Conservation (phyloP, 2,888 invertebrate genomes). For the Drosophila paranaensis region DNA sequence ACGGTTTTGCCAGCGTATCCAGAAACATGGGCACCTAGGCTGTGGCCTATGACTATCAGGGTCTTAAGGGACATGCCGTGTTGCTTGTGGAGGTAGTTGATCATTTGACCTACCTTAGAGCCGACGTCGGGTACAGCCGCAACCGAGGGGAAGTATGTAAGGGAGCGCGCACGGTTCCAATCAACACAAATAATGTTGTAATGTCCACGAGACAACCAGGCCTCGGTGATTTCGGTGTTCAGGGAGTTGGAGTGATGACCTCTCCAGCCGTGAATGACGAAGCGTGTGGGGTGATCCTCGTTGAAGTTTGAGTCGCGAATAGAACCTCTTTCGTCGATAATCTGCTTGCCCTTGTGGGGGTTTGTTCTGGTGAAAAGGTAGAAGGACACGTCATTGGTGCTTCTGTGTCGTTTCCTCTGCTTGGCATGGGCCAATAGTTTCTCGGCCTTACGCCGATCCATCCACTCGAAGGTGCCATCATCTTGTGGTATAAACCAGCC, state of each 20-base stretch:
- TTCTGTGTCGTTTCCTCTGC: conserved; percentile 49
- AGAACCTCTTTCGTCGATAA: conserved; percentile 59
- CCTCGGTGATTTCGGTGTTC: no score
- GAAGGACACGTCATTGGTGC: conserved; percentile 59
- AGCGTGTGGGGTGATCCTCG: conserved; percentile 66
- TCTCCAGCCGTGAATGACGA: conserved; percentile 86
- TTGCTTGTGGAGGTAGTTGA: conserved; percentile 84
- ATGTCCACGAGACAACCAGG: no score
- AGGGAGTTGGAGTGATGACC: no score
- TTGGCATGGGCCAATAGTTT: conserved; percentile 41
- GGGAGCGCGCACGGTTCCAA: conserved; percentile 85
- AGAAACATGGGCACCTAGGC: conserved; percentile 87
- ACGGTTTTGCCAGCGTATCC: conserved; percentile 87
- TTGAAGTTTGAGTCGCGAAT: conserved; percentile 56
- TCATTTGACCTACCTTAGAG: conserved; percentile 69
- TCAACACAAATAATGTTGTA: no score
- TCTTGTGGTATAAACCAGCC: conserved; percentile 73
- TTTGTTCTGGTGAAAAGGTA: conserved; percentile 75
- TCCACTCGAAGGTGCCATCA: conserved; percentile 71
- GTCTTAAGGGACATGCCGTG: conserved; percentile 85
- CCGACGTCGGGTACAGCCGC: conserved; percentile 81
- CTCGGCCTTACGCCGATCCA: conserved; percentile 42
- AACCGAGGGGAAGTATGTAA: conserved; percentile 86
- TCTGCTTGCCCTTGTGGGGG: conserved; percentile 46
- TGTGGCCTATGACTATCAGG: conserved; percentile 87